These are phyloP conservation scores for Mayetiola destructor DNA, from an alignment of 2,888 invertebrate species.

Conservation along the genomic window DNA sequence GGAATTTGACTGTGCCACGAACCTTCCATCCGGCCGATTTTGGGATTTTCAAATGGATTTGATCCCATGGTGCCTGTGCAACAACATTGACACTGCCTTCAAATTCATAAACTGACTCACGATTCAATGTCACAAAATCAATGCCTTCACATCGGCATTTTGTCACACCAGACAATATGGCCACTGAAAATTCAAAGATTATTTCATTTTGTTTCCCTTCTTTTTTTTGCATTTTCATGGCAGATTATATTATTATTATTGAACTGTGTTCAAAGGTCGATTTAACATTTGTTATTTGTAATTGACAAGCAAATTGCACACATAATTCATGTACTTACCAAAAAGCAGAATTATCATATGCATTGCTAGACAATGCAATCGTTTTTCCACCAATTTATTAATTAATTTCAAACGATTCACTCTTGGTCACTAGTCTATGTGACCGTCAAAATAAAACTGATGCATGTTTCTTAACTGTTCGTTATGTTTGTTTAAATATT, in stretches of 20 bases:
- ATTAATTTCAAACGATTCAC: background rate
- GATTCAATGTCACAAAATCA: slow-evolving; percentile 22
- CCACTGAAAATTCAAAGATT: background rate
- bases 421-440: background rate
- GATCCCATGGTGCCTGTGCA: slow-evolving; percentile 30
- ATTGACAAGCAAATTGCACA: background rate
- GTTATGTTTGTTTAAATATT: too few species aligned
- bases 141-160: background rate
- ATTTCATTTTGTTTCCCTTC: background rate
- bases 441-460: background rate
- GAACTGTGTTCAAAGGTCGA: background rate
- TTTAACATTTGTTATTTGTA: background rate
- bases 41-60: slow-evolving; percentile 30
- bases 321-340: background rate
- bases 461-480: background rate
- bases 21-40: slow-evolving; percentile 35
- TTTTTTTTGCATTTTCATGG: background rate
- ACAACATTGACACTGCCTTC: slow-evolving; percentile 33
- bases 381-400: background rate
- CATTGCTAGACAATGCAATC: background rate
- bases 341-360: background rate
- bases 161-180: background rate
- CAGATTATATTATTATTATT: background rate
- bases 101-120: slow-evolving; percentile 35
- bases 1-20: slow-evolving; percentile 31